Evolutionary conservation across 2,888 invertebrate species (phyloP).

Genomic region (Archips crataeganus): DNA sequence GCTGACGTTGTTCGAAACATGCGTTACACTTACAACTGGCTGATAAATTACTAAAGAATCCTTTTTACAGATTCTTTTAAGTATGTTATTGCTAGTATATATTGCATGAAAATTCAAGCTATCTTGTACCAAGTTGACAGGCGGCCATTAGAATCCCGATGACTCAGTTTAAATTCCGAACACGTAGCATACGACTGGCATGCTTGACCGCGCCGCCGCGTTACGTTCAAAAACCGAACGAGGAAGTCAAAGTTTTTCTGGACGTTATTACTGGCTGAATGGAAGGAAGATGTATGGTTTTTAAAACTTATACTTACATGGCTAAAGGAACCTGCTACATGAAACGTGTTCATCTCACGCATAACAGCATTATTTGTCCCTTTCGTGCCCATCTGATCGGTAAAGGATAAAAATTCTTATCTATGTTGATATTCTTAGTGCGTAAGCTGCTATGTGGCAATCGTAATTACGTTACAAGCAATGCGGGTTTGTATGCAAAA

Average conservation of each 20-base stretch:
- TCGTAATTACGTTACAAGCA: slow-evolving; percentile 34
- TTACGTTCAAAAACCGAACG: slow-evolving; percentile 50
- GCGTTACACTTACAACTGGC: not conserved
- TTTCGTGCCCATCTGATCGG: not conserved
- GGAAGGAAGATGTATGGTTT: slow-evolving; percentile 31
- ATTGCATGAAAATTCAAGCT: slow-evolving; percentile 33
- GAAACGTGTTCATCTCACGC: not conserved
- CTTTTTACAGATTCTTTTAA: not conserved
- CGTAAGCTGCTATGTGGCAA: slow-evolving; percentile 21
- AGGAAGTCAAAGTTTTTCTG: slow-evolving; percentile 46
- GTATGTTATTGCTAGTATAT: not conserved
- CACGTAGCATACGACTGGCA: slow-evolving; percentile 63
- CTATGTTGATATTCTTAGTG: slow-evolving; percentile 12
- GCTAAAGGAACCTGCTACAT: slow-evolving; percentile 9
- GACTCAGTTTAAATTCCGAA: slow-evolving; percentile 73
- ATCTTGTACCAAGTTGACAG: slow-evolving; percentile 44
- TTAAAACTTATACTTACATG: slow-evolving; percentile 22
- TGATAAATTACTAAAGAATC: not conserved
- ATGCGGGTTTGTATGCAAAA: slow-evolving; percentile 35
- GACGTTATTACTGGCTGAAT: slow-evolving; percentile 31
- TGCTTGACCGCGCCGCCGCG: slow-evolving; percentile 55
- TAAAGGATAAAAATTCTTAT: slow-evolving; percentile 17
- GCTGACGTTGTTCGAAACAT: slow-evolving; percentile 21
- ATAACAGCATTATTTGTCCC: not conserved
- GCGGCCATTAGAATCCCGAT: slow-evolving; percentile 74